phyloP scores from a whole-genome alignment of 2,888 invertebrate genomes.

The Steromphala cineraria region DNA sequence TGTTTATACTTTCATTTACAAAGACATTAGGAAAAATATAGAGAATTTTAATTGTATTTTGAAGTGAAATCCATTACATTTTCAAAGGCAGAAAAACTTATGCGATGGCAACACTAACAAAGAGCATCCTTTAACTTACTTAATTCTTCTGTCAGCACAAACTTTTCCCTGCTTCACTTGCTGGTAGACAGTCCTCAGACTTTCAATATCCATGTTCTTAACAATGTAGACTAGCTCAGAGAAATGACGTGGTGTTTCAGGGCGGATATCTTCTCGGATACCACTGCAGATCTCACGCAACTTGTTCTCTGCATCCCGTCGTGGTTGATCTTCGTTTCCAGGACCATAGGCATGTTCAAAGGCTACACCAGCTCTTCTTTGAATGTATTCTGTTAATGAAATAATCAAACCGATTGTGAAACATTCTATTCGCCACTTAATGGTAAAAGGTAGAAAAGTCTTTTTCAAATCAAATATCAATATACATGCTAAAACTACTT shows the following conservation, averaged over 20 bases:
- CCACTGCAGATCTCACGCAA: slow-evolving; percentile 60
- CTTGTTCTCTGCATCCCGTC: slow-evolving; percentile 32
- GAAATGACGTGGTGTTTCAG: slow-evolving; percentile 76
- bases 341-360: slow-evolving; percentile 41
- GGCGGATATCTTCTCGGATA: slow-evolving; percentile 72
- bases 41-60: too few relatives aligned
- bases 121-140: slow-evolving; percentile 42
- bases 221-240: slow-evolving; percentile 75
- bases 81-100: too few relatives aligned
- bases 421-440: too few relatives aligned
- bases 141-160: slow-evolving; percentile 52
- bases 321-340: neutral
- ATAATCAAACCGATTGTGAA: slow-evolving; percentile 77
- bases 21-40: too few relatives aligned
- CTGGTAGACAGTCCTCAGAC: slow-evolving; percentile 66
- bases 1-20: too few relatives aligned
- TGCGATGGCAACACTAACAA: too few relatives aligned
- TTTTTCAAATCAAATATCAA: too few relatives aligned
- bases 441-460: too few relatives aligned
- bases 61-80: too few relatives aligned
- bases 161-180: slow-evolving; percentile 42
- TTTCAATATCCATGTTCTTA: slow-evolving; percentile 68
- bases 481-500: too few relatives aligned
- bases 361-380: slow-evolving; percentile 18
- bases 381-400: slow-evolving; percentile 71